phyloP scores from a whole-genome alignment of 2,797 vertebrate genomes.

The Agapornis canus region DNA sequence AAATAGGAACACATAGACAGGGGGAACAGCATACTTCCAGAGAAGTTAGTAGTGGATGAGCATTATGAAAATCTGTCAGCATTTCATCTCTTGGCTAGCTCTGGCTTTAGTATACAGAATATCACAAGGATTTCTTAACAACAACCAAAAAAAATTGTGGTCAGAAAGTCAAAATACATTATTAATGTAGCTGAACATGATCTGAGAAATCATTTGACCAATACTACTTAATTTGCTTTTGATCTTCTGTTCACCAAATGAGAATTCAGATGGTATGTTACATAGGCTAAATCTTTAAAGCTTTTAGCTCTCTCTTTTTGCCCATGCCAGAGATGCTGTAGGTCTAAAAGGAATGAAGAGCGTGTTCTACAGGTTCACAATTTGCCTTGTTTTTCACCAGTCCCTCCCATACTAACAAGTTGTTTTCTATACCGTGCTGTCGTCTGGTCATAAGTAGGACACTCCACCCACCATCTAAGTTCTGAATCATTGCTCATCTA shows the following conservation, averaged over 20 bases:
- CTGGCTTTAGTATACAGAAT: not conserved
- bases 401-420: not conserved
- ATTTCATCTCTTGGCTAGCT: not conserved
- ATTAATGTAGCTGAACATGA: not conserved
- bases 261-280: not conserved
- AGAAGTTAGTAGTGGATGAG: not conserved
- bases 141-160: not conserved
- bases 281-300: not conserved
- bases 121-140: not conserved
- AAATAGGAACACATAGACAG: not conserved
- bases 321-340: not conserved
- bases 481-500: slow-evolving; percentile 19
- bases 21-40: not conserved
- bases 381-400: slow-evolving; percentile 31
- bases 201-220: not conserved
- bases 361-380: slow-evolving; percentile 18
- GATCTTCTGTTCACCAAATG: slow-evolving; percentile 1
- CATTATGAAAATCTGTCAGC: not conserved
- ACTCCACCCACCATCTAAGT: not conserved
- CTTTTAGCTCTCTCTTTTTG: not conserved
- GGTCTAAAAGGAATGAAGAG: not conserved
- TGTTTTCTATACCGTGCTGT: not conserved
- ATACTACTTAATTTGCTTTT: not conserved
- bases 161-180: not conserved
- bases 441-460: slow-evolving; percentile 12